Evolutionary conservation across 2,797 vertebrate species (phyloP).

Genomic region (Anolis apletophallus): DNA sequence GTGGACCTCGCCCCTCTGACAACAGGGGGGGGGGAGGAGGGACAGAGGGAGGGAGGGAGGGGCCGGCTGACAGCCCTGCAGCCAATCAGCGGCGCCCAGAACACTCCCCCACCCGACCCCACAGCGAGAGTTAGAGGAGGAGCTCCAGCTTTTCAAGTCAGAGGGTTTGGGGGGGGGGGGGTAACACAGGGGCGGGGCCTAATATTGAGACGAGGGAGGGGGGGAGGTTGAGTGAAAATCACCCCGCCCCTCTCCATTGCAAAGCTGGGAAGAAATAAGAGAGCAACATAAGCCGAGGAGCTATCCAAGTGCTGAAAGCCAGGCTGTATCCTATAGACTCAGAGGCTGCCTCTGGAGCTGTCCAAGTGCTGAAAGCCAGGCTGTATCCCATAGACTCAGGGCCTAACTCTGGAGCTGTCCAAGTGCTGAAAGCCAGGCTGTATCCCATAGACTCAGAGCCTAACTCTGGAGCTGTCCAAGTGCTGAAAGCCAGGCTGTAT

Average conservation of each 20-base stretch:
- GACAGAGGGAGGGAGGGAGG: slow-evolving; percentile 40
- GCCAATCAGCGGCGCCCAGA: slow-evolving; percentile 82
- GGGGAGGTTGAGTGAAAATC: background rate
- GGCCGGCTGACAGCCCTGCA: slow-evolving; percentile 49
- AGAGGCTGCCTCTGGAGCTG: too few relatives aligned
- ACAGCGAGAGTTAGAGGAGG: background rate
- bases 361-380: too few relatives aligned
- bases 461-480: background rate
- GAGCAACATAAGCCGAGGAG: too few relatives aligned
- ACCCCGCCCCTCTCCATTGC: background rate
- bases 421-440: too few relatives aligned
- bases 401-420: too few relatives aligned
- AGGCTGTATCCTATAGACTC: too few relatives aligned
- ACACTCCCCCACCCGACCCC: slow-evolving; percentile 47
- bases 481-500: background rate
- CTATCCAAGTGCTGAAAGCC: too few relatives aligned
- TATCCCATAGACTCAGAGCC: too few relatives aligned
- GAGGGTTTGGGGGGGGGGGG: background rate
- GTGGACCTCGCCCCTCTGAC: slow-evolving; percentile 75
- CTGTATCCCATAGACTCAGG: too few relatives aligned
- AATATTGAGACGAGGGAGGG: too few relatives aligned
- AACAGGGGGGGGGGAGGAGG: slow-evolving; percentile 29
- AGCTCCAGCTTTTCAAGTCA: background rate
- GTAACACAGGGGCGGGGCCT: background rate
- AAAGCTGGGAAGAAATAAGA: too few relatives aligned